Percentiles rank a stretch among this genome's conserved stretches.
These are phyloP conservation scores for Keiferia lycopersicella DNA, from an alignment of 2,888 invertebrate genomes.

Conservation along the genomic window DNA sequence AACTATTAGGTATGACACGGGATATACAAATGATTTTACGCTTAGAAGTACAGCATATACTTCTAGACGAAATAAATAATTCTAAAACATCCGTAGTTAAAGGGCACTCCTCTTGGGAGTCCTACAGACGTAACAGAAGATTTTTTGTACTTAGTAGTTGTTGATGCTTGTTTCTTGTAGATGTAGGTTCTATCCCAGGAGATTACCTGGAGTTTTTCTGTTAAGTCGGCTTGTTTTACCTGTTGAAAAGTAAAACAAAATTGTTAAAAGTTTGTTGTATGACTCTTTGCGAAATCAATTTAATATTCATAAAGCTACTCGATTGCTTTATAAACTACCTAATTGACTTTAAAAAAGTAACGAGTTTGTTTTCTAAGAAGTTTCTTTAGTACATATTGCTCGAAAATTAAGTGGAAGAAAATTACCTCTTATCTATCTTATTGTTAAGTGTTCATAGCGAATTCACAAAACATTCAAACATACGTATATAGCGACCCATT, in stretches of 20 bases:
- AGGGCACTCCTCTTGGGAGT: neutral
- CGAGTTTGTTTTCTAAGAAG: no score
- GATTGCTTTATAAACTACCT: neutral
- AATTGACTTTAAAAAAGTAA: neutral
- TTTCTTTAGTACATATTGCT: no score
- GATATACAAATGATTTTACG: no score
- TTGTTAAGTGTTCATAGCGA: neutral
- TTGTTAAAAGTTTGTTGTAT: neutral
- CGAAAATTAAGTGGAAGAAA: no score
- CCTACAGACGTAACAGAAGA: neutral
- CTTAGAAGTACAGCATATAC: no score
- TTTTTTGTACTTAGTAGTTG: slow-evolving; percentile 2
- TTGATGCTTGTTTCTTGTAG: neutral
- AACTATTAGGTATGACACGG: no score
- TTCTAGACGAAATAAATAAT: slow-evolving; percentile 8
- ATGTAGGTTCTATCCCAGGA: neutral
- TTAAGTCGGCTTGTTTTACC: neutral
- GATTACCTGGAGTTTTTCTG: neutral
- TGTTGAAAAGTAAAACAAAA: neutral
- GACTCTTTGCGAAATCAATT: no score
- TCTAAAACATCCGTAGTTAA: neutral
- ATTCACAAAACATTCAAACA: neutral
- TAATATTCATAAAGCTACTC: no score
- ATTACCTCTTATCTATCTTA: neutral
- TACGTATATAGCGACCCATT: no score